phyloP scores from a whole-genome alignment of 2,797 vertebrate species.

The Coluber constrictor region DNA sequence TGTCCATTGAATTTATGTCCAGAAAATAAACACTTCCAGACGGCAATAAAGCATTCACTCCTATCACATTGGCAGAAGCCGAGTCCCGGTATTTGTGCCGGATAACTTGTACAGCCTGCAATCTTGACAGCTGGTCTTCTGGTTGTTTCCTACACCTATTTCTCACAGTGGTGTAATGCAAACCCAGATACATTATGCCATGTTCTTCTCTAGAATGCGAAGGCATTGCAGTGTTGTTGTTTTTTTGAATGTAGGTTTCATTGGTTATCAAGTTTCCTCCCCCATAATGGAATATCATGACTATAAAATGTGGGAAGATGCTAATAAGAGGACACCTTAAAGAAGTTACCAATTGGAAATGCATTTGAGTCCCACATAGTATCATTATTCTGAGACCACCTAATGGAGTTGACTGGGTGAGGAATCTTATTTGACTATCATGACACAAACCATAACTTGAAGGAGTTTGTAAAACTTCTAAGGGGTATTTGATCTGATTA shows the following conservation, averaged over 20 bases:
- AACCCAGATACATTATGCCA: not conserved
- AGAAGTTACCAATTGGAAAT: not conserved
- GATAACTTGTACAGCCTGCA: conserved; percentile 55
- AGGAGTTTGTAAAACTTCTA: not conserved
- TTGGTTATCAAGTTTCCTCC: not conserved
- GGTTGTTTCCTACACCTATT: conserved; percentile 29
- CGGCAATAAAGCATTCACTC: conserved; percentile 76
- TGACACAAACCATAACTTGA: not conserved
- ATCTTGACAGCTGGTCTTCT: not conserved
- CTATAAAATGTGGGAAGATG: not conserved
- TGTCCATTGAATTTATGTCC: conserved; percentile 81
- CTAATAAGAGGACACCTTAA: not conserved
- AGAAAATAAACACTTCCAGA: conserved; percentile 84
- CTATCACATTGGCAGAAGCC: conserved; percentile 63
- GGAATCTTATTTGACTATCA: not conserved
- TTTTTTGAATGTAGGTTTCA: not conserved
- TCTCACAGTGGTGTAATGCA: not conserved
- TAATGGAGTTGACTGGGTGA: not conserved
- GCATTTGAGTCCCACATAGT: not conserved
- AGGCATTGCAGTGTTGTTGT: not conserved
- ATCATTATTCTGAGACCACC: not conserved
- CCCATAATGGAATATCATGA: not conserved
- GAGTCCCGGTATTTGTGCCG: conserved; percentile 54
- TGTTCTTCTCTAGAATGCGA: not conserved
- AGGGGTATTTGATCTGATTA: not conserved